Conservation (phyloP, 2,113 vertebrate genomes). For the Amphiprion ocellaris region DNA sequence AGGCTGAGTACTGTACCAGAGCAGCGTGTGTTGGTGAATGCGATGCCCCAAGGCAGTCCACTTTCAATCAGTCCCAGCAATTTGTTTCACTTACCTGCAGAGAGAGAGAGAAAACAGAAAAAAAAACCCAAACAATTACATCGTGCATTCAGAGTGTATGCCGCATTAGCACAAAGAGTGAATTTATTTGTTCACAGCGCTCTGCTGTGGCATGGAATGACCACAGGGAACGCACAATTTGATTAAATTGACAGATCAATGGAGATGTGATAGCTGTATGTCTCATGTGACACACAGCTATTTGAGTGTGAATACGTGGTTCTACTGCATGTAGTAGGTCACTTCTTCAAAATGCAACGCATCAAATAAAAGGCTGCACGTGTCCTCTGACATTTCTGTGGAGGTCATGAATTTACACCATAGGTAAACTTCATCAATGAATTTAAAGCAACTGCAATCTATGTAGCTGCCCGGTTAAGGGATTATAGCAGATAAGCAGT, state of each 20-base stretch:
- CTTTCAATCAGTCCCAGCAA: slow-evolving; percentile 63
- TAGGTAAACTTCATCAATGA: neutral
- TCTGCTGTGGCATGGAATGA: slow-evolving; percentile 24
- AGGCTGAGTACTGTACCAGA: slow-evolving; percentile 62
- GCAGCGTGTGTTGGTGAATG: slow-evolving; percentile 36
- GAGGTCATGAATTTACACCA: slow-evolving; percentile 23
- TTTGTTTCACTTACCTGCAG: slow-evolving; percentile 83
- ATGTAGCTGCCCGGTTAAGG: neutral
- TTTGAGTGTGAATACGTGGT: slow-evolving; percentile 22
- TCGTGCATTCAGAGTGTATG: slow-evolving; percentile 33
- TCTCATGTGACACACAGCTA: neutral
- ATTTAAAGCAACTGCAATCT: slow-evolving; percentile 14
- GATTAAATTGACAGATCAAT: slow-evolving; percentile 44
- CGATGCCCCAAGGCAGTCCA: slow-evolving; percentile 53
- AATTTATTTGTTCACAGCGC: slow-evolving; percentile 22
- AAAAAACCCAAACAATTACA: slow-evolving; percentile 45
- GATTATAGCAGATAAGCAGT: neutral
- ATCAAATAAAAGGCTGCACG: neutral
- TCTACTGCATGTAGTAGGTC: neutral
- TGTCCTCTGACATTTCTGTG: slow-evolving; percentile 10
- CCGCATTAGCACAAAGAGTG: slow-evolving; percentile 28
- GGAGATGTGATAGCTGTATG: slow-evolving; percentile 9
- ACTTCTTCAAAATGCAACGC: neutral
- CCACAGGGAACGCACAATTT: slow-evolving; percentile 32
- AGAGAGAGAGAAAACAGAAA: slow-evolving; percentile 52